phyloP scores from a whole-genome alignment of 2,888 invertebrate genomes.

The Hemicrepidius hirtus region DNA sequence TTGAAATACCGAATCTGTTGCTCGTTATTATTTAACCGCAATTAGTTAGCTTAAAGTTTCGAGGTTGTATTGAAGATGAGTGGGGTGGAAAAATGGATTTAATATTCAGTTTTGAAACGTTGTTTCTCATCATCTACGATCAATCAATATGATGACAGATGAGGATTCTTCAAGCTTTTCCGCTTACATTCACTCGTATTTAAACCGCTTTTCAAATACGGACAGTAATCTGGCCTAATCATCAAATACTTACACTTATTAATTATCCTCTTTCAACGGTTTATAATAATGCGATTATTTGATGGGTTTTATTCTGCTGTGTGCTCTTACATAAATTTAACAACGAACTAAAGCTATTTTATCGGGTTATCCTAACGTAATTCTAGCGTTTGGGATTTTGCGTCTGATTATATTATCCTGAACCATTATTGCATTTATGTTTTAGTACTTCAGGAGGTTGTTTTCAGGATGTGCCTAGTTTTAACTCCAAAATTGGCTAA shows the following conservation, averaged over 20 bases:
- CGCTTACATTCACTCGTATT: slow-evolving; percentile 1
- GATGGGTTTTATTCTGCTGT: slow-evolving; percentile 25
- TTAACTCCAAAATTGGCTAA: slow-evolving; percentile 22
- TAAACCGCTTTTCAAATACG: neutral
- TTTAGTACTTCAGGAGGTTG: slow-evolving; percentile 25
- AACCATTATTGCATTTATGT: slow-evolving; percentile 29
- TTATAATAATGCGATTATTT: slow-evolving; percentile 34
- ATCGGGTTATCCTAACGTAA: slow-evolving; percentile 32
- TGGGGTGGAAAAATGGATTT: slow-evolving; percentile 4
- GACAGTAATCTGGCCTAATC: slow-evolving; percentile 10
- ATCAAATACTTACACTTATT: slow-evolving; percentile 25
- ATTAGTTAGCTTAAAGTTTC: slow-evolving; percentile 22
- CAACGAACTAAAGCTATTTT: slow-evolving; percentile 25
- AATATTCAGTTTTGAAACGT: slow-evolving; percentile 15
- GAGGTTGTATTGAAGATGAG: neutral
- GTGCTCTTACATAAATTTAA: slow-evolving; percentile 22
- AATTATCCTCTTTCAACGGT: slow-evolving; percentile 25
- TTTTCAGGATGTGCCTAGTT: slow-evolving; percentile 1
- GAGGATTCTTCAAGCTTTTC: neutral
- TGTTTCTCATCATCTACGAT: slow-evolving; percentile 1
- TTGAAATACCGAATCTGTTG: slow-evolving; percentile 9
- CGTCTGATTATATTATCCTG: slow-evolving; percentile 27
- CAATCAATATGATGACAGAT: slow-evolving; percentile 4
- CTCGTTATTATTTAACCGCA: slow-evolving; percentile 18
- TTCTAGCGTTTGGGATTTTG: slow-evolving; percentile 29